A percentile compares a stretch with the other conserved stretches of the same genome.
Evolutionary conservation across 2,888 invertebrate species (phyloP).

Genomic region (Galeruca laticollis): DNA sequence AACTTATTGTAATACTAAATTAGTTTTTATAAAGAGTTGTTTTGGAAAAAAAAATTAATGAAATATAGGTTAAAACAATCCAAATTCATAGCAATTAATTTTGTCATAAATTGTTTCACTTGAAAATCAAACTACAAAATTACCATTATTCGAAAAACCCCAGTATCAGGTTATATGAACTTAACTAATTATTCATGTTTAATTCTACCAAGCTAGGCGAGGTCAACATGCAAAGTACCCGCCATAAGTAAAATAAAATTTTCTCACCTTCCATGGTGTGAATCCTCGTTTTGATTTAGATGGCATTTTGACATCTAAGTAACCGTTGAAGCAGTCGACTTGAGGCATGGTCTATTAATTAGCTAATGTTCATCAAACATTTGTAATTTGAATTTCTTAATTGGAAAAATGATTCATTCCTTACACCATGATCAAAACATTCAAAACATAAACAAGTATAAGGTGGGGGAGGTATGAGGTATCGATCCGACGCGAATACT

Average conservation of each 20-base stretch:
- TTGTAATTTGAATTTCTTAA: conserved; percentile 20
- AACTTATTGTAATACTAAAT: no score
- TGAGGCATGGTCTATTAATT: conserved; percentile 18
- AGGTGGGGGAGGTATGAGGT: conserved; percentile 1
- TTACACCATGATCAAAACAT: conserved; percentile 33
- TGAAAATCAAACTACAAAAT: not conserved
- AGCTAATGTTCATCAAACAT: conserved; percentile 16
- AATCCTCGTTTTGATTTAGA: conserved; percentile 72
- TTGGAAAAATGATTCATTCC: conserved; percentile 20
- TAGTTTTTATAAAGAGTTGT: not conserved
- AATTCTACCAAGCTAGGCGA: conserved; percentile 11
- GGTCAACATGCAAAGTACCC: conserved; percentile 4
- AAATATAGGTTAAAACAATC: no score
- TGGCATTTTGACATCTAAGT: conserved; percentile 75
- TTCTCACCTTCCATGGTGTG: conserved; percentile 75
- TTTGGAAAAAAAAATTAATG: no score
- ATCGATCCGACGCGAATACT: not conserved
- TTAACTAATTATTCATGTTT: not conserved
- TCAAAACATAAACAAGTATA: conserved; percentile 15
- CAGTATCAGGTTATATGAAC: not conserved
- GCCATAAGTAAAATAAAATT: conserved; percentile 1
- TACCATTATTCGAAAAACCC: not conserved
- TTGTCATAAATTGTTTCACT: not conserved
- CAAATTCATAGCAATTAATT: not conserved
- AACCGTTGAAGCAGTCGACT: conserved; percentile 68